Conservation (phyloP, 2,113 vertebrate species). For the Notiomystis cincta region DNA sequence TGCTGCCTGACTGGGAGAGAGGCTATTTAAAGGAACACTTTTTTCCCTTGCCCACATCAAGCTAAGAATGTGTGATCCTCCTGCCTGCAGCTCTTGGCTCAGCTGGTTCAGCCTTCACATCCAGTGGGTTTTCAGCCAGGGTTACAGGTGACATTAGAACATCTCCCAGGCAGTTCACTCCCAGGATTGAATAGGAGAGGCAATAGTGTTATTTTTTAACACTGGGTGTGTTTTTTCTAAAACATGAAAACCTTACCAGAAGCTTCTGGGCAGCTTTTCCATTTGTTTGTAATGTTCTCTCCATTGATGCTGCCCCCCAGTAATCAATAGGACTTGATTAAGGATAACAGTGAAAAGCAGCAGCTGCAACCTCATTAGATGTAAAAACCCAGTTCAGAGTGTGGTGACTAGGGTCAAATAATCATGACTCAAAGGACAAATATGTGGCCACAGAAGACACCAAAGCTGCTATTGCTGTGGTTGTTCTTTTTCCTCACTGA, state of each 20-base stretch:
- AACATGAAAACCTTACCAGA: neutral
- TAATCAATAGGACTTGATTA: conserved; percentile 42
- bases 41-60: neutral
- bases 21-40: fast-evolving
- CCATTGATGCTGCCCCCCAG: neutral
- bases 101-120: neutral
- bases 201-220: neutral
- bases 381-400: neutral
- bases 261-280: conserved; percentile 29
- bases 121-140: neutral
- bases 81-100: neutral
- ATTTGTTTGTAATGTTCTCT: neutral
- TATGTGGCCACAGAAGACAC: neutral
- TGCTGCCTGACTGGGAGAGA: neutral
- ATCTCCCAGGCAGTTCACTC: neutral
- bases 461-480: neutral
- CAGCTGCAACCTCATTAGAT: conserved; percentile 28
- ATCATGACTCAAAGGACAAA: neutral
- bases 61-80: neutral
- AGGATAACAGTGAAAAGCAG: conserved; percentile 21
- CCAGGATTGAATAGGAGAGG: neutral
- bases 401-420: neutral
- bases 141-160: neutral
- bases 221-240: neutral
- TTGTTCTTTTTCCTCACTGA: neutral